phyloP scores from a whole-genome alignment of 53 echinoderm and acorn worm genomes.

The Holothuria scabra region DNA sequence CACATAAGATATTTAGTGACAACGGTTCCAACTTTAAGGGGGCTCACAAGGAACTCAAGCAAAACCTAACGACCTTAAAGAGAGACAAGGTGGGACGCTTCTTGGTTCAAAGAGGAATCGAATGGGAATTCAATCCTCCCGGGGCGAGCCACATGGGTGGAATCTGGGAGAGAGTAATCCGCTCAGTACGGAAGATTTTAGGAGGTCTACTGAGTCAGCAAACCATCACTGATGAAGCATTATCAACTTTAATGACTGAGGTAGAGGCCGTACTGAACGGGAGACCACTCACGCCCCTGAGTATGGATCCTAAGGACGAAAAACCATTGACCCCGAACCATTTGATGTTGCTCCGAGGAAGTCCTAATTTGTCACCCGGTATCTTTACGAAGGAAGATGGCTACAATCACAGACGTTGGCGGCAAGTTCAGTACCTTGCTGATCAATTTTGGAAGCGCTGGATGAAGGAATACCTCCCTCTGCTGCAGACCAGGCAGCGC shows the following conservation, averaged over 20 bases:
- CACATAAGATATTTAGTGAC: constrained; percentile 60
- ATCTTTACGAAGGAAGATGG: no score
- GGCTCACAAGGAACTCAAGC: constrained; percentile 57
- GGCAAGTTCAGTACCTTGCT: constrained; percentile 58
- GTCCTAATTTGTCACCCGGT: constrained; percentile 34
- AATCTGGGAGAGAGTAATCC: constrained; percentile 74
- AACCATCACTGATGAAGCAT: constrained; percentile 50
- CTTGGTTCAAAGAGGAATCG: constrained; percentile 49
- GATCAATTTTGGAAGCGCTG: constrained; percentile 71
- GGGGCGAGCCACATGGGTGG: constrained; percentile 73
- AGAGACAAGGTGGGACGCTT: constrained; percentile 44
- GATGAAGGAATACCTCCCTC: constrained; percentile 72
- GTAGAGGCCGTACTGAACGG: constrained; percentile 72
- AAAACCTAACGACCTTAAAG: constrained; percentile 45
- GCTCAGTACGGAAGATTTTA: constrained; percentile 57
- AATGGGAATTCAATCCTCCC: constrained; percentile 76
- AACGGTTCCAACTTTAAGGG: constrained; percentile 75
- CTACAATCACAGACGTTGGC: no score
- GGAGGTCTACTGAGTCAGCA: constrained; percentile 52
- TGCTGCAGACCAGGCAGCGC: constrained; percentile 51
- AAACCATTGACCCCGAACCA: constrained; percentile 66
- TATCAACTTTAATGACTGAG: constrained; percentile 59
- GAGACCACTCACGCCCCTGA: no score
- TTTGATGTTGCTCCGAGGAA: constrained; percentile 48
- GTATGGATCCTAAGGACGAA: constrained; percentile 51